Base-by-base conservation (phyloP, 2,888 invertebrate species). In the Apeira syringaria region DNA sequence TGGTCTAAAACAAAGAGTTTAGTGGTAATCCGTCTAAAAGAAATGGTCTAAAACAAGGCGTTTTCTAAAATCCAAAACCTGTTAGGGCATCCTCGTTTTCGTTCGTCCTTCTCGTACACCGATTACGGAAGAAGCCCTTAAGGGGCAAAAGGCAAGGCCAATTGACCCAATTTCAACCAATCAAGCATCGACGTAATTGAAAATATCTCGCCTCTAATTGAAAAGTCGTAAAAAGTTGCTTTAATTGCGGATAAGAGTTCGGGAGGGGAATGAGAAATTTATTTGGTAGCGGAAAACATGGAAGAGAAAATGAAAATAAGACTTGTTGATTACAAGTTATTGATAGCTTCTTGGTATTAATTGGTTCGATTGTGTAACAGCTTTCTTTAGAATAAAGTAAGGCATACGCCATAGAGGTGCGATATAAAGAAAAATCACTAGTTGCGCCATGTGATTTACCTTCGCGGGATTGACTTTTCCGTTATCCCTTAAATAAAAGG, bases 131-230 rank as follows among this genome's bases (percentile, higher is more conserved):
- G 42, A 47, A 58, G 54, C 50, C 54, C 45, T 18, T 20, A 31
- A 41, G 47, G 56, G 60, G 57, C 59, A 59, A 38, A 32, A 51
- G 38, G 34, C 47, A 29, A 34, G 47, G 32, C 18, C 26, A 40
- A 46, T 38, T 55, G 60, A 58, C 58, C 62, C 33, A 57, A 35
- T 56, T 62, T 52, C 37, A 31, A 39, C 18, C 35, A 18, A 48
- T 47, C 25, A 22, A 33, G 12, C 33, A 28, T 32, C 11, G 32
- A 24, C 12, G 5, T 24, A 37, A 50, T 50, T 48, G 42, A 31
- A 45, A 40, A 47, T 47, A 36, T 46, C 26, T 29, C 24, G 22
- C 27, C 26, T 31, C 25, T 38, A 30, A 36, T 38, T 37, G 29
- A 18, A 50, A 33, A 35, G 20, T 27, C 32, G 40, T 27, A 30